These are phyloP conservation scores for Conchocele bisecta DNA, from an alignment of 2,888 invertebrate species.

Conservation along the genomic window DNA sequence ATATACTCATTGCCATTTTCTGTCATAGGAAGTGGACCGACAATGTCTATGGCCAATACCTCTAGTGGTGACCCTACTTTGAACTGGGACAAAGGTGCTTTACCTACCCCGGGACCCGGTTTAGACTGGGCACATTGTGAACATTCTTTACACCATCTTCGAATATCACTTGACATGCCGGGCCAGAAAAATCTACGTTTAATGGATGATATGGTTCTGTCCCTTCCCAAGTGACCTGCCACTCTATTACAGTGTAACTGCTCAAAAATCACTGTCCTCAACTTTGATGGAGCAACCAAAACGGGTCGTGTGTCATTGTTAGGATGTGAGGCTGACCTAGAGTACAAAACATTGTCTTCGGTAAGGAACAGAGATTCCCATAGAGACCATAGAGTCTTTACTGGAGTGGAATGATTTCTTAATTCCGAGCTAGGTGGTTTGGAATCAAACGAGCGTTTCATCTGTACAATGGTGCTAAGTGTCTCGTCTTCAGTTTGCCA, in stretches of 20 bases:
- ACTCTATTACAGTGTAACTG: neutral
- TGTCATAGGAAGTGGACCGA: constrained; percentile 12
- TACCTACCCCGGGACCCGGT: constrained; percentile 1
- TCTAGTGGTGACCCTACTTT: neutral
- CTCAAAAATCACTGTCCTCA: neutral
- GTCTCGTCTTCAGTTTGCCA: neutral
- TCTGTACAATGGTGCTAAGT: neutral
- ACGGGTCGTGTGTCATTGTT: neutral
- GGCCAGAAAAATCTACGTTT: constrained; percentile 9
- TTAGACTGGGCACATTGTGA: neutral
- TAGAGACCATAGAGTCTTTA: neutral
- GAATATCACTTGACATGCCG: neutral
- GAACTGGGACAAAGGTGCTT: neutral
- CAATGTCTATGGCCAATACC: neutral
- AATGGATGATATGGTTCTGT: neutral
- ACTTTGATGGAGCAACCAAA: neutral
- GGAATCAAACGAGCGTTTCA: neutral
- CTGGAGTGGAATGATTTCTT: neutral
- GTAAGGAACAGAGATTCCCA: no score
- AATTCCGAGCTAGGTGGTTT: neutral
- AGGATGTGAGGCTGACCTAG: no score
- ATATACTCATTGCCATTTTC: constrained; percentile 17
- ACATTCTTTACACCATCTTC: neutral
- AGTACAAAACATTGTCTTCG: no score
- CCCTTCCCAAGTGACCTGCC: constrained; percentile 2